Base-by-base conservation (phyloP, 2,888 invertebrate species). In the Chrysolina haemoptera region DNA sequence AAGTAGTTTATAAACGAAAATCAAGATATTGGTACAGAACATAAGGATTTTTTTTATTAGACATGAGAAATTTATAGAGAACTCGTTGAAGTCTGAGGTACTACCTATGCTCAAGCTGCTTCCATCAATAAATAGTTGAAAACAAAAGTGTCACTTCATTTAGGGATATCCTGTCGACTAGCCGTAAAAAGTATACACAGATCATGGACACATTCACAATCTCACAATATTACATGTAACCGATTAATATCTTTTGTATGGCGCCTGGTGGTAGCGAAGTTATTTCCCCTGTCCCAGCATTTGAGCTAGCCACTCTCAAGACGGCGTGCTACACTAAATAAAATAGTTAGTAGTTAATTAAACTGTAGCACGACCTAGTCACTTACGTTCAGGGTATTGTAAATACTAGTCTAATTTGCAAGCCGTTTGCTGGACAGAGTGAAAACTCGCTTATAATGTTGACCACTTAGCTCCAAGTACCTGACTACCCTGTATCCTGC, bases 351-450 rank as follows among this genome's bases (percentile, higher is more conserved):
- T 79, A 79, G 71, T 76, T 66, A 72, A 71, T 43, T 62, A 70
- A 71, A 66, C 50, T 71, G 76, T 73, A 72, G 79, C 81, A 82
- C 83, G 84, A 83, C 82, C 84, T 82, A 86, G 85, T 86, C 84
- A 86, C 84, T 82, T 84, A 86, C 80, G 85, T 88, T 87, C 87
- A 88, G 88, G 88, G 88, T 88, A 88, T 88, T 88, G 88, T 88
- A 88, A 85, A 88, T 88, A 88, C 87, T 88, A 88, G 88, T 88
- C 86, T 87, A 87, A 87, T 87, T 85, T 84, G 84, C 84, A 84
- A 86, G 85, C 85, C 84, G 18, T 83, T 83, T 85, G 86, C 85
- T 85, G 86, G 85, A 83, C 85, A 85, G 85, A 83, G 83, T 83
- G 85, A 82, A 82, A 84, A 84, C 70, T 82, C 83, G 84, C 84